Base-by-base conservation (phyloP, 2,113 vertebrate genomes). In the Pelobates fuscus region DNA sequence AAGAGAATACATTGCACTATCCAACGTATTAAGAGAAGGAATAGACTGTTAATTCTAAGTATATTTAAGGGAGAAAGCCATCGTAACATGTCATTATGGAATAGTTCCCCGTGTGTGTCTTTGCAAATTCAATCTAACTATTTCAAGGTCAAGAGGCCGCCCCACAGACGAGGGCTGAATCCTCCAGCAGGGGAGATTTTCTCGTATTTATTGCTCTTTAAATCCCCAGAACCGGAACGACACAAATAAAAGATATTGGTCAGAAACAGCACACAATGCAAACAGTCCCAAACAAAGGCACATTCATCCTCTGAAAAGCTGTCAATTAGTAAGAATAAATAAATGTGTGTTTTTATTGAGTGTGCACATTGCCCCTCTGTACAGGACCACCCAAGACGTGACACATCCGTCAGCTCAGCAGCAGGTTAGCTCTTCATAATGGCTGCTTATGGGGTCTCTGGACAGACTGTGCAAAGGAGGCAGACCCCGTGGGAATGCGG, bases 361-460 rank as follows among this genome's bases (percentile, higher is more conserved):
- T 4, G 8, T 11, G 20, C 52, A 55, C 52, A 55, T n/a, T 21
- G 52, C n/a, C 11, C 52, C 4, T 55, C 52, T 55, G 52, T 55
- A 55, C 21, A 17, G 61, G 78, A 81, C 67, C 75, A 76, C 78
- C 63, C 68, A 54, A 23, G 63, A 46, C 21, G 61, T 26, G 69
- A 57, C 70, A 30, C 37, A 17, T 21, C 10, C n/a, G 23, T 44
- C 68, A 52, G 55, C 44, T 49, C 43, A 32, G 61, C 46, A 15
- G 69, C 4, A 41, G 0, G 6, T 41, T 57, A 74, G 32, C 52
- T 32, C 24, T 52, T 18, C 20, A 57, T 65, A 30, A 10, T 10
- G 10, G 30, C 10, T 4, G 30, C 30, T 32, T 32, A 10, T 32
- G 30, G 30, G 30, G 30, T 32, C 10, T 32, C 30, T 32, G 4